Evolutionary conservation across 2,888 invertebrate species (phyloP).

Genomic region (Patella ulyssiponensis): DNA sequence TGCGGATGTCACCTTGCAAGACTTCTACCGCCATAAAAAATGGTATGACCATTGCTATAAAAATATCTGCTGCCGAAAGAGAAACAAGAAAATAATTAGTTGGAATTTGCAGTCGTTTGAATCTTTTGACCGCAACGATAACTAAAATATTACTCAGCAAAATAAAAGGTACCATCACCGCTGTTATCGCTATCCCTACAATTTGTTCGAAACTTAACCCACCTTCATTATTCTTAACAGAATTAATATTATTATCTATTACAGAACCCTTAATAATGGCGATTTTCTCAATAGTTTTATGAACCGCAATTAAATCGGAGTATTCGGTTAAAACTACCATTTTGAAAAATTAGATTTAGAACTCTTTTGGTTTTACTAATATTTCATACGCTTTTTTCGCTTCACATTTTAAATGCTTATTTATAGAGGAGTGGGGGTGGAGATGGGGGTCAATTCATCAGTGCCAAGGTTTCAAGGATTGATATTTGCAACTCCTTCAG

Average conservation of each 20-base stretch:
- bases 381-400: no score
- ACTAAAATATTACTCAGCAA: slow-evolving; percentile 77
- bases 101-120: slow-evolving; percentile 78
- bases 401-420: no score
- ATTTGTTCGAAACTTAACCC: slow-evolving; percentile 30
- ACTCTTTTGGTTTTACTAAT: no score
- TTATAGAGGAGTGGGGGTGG: no score
- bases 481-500: no score
- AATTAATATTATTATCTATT: neutral
- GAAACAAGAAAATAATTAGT: slow-evolving; percentile 78
- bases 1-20: slow-evolving; percentile 67
- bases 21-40: slow-evolving; percentile 77
- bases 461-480: no score
- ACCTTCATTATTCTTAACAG: neutral
- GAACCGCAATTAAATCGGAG: slow-evolving; percentile 11
- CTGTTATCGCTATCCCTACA: slow-evolving; percentile 36
- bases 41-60: slow-evolving; percentile 78
- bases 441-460: no score
- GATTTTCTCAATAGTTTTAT: slow-evolving; percentile 17
- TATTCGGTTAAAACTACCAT: neutral
- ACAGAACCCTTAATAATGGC: neutral
- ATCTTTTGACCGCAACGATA: slow-evolving; percentile 77
- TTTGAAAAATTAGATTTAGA: neutral
- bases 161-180: slow-evolving; percentile 74
- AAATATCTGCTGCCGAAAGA: slow-evolving; percentile 77